phyloP scores from a whole-genome alignment of 2,113 vertebrate species.

The Anarhynchus alexandrinus region DNA sequence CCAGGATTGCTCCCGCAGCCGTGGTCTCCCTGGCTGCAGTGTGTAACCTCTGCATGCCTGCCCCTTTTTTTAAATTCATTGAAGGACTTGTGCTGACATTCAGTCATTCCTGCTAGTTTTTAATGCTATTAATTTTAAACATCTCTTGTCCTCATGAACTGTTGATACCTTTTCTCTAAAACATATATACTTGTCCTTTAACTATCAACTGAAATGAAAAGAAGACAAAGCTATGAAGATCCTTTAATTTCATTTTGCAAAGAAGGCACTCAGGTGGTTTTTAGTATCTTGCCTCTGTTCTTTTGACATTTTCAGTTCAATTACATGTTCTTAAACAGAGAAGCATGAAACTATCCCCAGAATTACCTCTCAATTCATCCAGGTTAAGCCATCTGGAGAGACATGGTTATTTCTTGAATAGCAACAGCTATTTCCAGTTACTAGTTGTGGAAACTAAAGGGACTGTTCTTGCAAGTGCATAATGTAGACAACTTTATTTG shows the following conservation, averaged over 20 bases:
- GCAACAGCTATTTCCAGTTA: not conserved
- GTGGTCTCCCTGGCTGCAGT: not conserved
- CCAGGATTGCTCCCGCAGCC: not conserved
- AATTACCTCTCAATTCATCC: not conserved
- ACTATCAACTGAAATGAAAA: not conserved
- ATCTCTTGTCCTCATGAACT: not conserved
- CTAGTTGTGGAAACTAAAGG: not conserved
- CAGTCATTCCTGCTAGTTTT: not conserved
- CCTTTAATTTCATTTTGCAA: not conserved
- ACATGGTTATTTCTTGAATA: not conserved
- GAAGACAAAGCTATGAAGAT: not conserved
- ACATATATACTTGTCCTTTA: not conserved
- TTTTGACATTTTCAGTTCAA: not conserved
- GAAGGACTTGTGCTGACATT: not conserved
- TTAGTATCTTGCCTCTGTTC: not conserved
- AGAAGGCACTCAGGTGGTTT: not conserved
- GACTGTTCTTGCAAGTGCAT: not conserved
- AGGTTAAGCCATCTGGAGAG: not conserved
- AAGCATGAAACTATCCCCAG: not conserved
- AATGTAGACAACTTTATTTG: not conserved
- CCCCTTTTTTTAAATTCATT: not conserved
- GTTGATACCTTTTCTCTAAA: not conserved
- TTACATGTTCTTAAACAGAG: not conserved
- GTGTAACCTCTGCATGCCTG: not conserved
- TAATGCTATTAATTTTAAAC: not conserved